Evolutionary conservation across 2,797 vertebrate genomes (phyloP), one percentile per base, ranked within the genome.

Genomic region (Craterocephalus amniculus): DNA sequence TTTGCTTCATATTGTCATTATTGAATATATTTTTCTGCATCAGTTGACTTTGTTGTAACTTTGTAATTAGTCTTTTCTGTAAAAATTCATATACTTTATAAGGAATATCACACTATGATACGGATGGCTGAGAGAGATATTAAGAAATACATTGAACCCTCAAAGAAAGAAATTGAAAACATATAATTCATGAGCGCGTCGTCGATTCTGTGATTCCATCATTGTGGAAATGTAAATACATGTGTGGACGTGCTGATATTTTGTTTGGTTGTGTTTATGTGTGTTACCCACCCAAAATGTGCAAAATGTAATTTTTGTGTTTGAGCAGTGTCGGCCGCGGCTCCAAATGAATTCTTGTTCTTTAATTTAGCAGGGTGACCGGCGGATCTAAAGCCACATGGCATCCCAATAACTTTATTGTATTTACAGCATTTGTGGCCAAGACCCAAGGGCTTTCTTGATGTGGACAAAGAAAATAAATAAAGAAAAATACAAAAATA

Each of bases 21-120:
- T 93, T 94, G 94, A 94, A 94, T 94, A 93, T 92, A 95, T 91
- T 93, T 88, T 93, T 94, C 90, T 94, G 92, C 92, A 89, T 94
- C 89, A 90, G 89, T 88, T 87, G 88, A 90, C 89, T 91, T 81
- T 90, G 91, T 92, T 91, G 88, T 92, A 93, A 90, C 86, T 86
- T 90, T 85, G 89, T 92, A 88, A 88, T 93, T 87, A 86, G 88
- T 93, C 86, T 92, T 90, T 93, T 92, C 86, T 92, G 93, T 93
- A 94, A 94, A 95, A 94, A 94, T 89, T 91, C 91, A 92, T 93
- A 93, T 93, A 93, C 91, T 93, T 91, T 89, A 91, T 94, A 87
- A 93, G 92, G 92, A 94, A 92, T 93, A 93, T 93, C 93, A 95
- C 93, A 92, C 91, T 93, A 93, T 91, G 90, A 91, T 92, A 93